phyloP scores from a whole-genome alignment of 2,888 invertebrate species.

The Caenorhabditis sp. region DNA sequence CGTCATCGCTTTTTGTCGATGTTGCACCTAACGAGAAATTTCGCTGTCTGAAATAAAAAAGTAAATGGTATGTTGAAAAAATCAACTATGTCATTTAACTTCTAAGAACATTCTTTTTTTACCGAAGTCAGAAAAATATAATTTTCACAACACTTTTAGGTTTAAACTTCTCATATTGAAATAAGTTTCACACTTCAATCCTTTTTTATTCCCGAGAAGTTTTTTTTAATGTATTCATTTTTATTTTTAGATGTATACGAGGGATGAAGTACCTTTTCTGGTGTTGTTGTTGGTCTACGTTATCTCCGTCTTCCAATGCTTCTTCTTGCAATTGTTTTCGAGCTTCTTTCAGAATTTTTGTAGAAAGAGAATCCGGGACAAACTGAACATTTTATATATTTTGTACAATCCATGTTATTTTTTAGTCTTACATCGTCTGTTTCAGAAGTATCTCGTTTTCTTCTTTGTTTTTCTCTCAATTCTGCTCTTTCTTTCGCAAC shows the following conservation, averaged over 20 bases:
- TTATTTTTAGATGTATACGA: too few relatives aligned
- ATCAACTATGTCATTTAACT: too few relatives aligned
- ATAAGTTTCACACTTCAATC: background rate
- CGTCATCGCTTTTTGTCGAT: constrained; percentile 25
- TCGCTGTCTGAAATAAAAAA: constrained; percentile 51
- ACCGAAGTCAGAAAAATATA: background rate
- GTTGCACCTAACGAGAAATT: constrained; percentile 50
- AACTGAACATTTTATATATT: too few relatives aligned
- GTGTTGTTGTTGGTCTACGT: constrained; percentile 15
- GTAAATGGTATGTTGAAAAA: too few relatives aligned
- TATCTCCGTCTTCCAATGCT: constrained; percentile 31
- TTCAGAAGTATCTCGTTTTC: constrained; percentile 41
- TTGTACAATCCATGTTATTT: background rate
- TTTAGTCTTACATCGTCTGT: constrained; percentile 30
- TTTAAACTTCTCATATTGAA: background rate
- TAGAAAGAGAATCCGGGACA: constrained; percentile 51
- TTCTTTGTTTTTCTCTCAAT: constrained; percentile 51
- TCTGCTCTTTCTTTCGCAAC: constrained; percentile 48
- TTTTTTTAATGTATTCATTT: too few relatives aligned
- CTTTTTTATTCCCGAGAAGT: background rate
- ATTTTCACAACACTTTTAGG: background rate
- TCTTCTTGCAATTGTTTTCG: constrained; percentile 54
- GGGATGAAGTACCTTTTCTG: constrained; percentile 36
- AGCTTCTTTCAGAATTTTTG: constrained; percentile 59
- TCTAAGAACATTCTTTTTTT: too few relatives aligned